phyloP scores from a whole-genome alignment of 2,888 invertebrate species.

The Serrognathus titanus region DNA sequence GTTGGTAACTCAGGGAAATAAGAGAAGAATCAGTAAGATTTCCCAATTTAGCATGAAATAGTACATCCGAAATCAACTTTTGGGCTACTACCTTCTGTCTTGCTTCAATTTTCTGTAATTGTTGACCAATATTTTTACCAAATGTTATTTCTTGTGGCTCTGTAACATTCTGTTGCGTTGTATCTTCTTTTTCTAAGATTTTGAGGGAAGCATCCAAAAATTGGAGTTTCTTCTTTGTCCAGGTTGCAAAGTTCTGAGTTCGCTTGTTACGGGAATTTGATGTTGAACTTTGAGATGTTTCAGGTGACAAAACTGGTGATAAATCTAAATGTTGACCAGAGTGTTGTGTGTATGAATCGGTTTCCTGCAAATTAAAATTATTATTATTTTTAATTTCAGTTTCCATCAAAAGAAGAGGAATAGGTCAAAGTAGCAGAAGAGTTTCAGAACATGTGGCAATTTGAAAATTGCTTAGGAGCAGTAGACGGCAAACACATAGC shows the following conservation, averaged over 20 bases:
- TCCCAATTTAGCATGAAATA: slow-evolving; percentile 3
- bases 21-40: no score
- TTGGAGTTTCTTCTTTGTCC: not conserved
- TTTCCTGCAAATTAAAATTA: not conserved
- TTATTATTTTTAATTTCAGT: not conserved
- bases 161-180: not conserved
- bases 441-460: slow-evolving; percentile 23
- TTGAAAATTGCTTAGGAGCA: slow-evolving; percentile 19
- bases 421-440: slow-evolving; percentile 18
- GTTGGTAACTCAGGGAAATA: not conserved
- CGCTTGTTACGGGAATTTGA: not conserved
- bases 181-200: slow-evolving; percentile 1
- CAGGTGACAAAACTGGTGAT: not conserved
- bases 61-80: slow-evolving; percentile 4
- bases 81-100: slow-evolving; percentile 1
- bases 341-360: not conserved
- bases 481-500: slow-evolving; percentile 24
- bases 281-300: not conserved
- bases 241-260: not conserved
- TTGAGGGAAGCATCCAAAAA: not conserved
- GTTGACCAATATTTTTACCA: slow-evolving; percentile 1
- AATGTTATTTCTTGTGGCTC: slow-evolving; percentile 4
- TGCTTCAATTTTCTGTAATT: not conserved
- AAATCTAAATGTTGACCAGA: not conserved
- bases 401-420: slow-evolving; percentile 5